Evolutionary conservation across 2,797 vertebrate species (phyloP), one percentile per base, ranked within the genome.

Genomic region (Siniperca undulata): DNA sequence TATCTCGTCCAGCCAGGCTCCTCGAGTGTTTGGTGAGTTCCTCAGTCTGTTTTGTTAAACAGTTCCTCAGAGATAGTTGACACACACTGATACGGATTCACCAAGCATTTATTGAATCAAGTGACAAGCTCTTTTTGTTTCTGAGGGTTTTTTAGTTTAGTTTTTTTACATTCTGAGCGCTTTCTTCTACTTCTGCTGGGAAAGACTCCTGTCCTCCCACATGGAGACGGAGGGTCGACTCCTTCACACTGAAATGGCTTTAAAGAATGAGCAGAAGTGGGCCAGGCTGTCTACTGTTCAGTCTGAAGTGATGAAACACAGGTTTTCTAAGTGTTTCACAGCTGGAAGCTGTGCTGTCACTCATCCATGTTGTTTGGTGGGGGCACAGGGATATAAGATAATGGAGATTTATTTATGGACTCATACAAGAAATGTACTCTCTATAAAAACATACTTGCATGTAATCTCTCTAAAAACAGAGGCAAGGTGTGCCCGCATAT

Each of bases 1-100:
- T 98, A 88, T 97, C 98, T 14, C 96, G 98, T 64, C 97, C 98
- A 0, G 97, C 97, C 2, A 95, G 98, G 74, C 96, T 98, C 62
- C 95, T 98, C 12, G 97, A 99, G 91, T 98, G 98, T 88, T 92
- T 99, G 97, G 98, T 98, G 89, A 96, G 97, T 92, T 80, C 22
- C 0, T 34, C 46, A 8, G 1, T 22, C 60, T 4, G 2, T 72
- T 22, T 56, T 22, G 22, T 62, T 24, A 34, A 9, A 7, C 62
- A 10, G 22, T 56, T 24, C 24, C 24, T 16, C 30, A 62, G 55
- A 36, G 20, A 58, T 10, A 22, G 34, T 58, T 19, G 59, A 34
- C 7, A 69, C 58, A 77, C 56, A 70, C 55, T 71, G 62, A 71
- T 22, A 36, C 11, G 4, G 77, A 68, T 50, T 40, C 56, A 59